Conservation (phyloP, 1,140 invertebrate species). For the Scaptomyza montana region DNA sequence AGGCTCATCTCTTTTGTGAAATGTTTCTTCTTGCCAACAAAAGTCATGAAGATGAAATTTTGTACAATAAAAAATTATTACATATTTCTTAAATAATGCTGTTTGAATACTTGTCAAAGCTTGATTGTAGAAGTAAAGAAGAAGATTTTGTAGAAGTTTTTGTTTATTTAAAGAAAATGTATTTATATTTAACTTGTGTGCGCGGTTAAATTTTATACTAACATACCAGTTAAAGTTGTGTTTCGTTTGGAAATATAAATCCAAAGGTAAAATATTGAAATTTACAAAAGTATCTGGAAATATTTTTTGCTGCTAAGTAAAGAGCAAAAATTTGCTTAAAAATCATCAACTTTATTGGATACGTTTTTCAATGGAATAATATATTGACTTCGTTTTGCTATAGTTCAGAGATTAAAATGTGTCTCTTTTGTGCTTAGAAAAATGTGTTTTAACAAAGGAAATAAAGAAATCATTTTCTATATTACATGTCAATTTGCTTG, state of each 20-base stretch:
- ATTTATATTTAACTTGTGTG: too few relatives aligned
- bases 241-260: too few relatives aligned
- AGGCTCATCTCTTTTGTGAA: constrained; percentile 22
- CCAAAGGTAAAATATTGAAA: too few relatives aligned
- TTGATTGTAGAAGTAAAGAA: not conserved
- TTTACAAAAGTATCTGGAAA: too few relatives aligned
- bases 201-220: too few relatives aligned
- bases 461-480: not conserved
- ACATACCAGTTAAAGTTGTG: too few relatives aligned
- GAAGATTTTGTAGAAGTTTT: too few relatives aligned
- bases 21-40: not conserved
- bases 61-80: not conserved
- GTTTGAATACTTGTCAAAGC: not conserved
- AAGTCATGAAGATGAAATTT: constrained; percentile 2
- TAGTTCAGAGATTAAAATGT: too few relatives aligned
- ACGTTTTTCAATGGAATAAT: not conserved
- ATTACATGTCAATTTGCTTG: not conserved
- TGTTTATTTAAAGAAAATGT: too few relatives aligned
- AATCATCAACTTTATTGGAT: too few relatives aligned
- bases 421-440: not conserved
- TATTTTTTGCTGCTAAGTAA: too few relatives aligned
- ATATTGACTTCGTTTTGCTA: not conserved
- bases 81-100: not conserved
- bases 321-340: too few relatives aligned
- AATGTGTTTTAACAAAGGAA: not conserved